Evolutionary conservation across 2,888 invertebrate species (phyloP).

Genomic region (Pharmacophagus antenor): DNA sequence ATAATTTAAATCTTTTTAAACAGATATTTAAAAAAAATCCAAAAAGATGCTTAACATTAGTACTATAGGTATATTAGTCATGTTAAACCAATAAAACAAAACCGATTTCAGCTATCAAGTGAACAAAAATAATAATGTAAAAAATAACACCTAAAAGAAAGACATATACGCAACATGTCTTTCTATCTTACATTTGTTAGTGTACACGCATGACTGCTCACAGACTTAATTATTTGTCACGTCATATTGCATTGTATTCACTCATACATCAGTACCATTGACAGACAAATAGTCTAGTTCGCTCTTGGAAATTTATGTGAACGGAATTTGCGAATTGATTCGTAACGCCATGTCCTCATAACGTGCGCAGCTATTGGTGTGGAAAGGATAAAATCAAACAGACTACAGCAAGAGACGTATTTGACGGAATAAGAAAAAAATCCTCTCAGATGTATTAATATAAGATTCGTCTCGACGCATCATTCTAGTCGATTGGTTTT

Average conservation of each 20-base stretch:
- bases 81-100: too few relatives aligned
- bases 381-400: slow-evolving; percentile 42
- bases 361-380: slow-evolving; percentile 37
- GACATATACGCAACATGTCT: too few relatives aligned
- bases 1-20: too few relatives aligned
- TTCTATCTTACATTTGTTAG: too few relatives aligned
- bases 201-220: slow-evolving; percentile 6
- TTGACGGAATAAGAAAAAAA: slow-evolving; percentile 36
- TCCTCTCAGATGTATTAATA: slow-evolving; percentile 27
- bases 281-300: slow-evolving; percentile 2
- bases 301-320: slow-evolving; percentile 8
- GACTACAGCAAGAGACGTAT: slow-evolving; percentile 33
- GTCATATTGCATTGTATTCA: slow-evolving; percentile 5
- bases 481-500: slow-evolving; percentile 7
- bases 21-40: too few relatives aligned
- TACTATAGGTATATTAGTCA: too few relatives aligned
- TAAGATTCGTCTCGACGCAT: slow-evolving; percentile 12
- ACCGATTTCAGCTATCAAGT: background rate
- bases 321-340: slow-evolving; percentile 32
- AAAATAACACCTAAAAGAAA: background rate
- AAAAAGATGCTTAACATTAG: too few relatives aligned
- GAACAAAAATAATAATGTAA: background rate
- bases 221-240: slow-evolving; percentile 16
- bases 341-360: slow-evolving; percentile 36
- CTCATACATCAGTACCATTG: slow-evolving; percentile 5